phyloP scores from a whole-genome alignment of 2,888 invertebrate genomes.

The Synanthedon myopaeformis region DNA sequence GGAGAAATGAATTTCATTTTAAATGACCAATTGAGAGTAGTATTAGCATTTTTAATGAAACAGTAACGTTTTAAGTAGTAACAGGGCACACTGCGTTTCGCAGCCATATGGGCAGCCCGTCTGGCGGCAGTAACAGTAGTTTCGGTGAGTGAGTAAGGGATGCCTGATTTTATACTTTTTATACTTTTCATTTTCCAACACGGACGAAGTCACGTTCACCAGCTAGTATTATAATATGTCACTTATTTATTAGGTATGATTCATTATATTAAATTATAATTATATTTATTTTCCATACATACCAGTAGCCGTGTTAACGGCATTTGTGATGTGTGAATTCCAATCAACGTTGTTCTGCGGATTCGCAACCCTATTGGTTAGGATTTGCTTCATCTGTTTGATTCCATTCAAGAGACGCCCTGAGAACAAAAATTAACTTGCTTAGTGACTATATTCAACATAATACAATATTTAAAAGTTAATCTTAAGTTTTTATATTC shows the following conservation, averaged over 20 bases:
- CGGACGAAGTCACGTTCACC: too few relatives aligned
- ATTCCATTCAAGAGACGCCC: constrained; percentile 84
- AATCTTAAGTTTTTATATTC: too few relatives aligned
- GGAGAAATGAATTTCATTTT: constrained; percentile 3
- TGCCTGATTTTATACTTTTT: too few relatives aligned
- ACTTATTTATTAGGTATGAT: too few relatives aligned
- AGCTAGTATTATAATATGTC: too few relatives aligned
- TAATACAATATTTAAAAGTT: too few relatives aligned
- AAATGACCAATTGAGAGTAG: constrained; percentile 2
- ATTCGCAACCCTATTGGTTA: constrained; percentile 76
- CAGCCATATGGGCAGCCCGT: too few relatives aligned
- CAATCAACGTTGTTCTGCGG: constrained; percentile 70
- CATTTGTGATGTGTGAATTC: constrained; percentile 77
- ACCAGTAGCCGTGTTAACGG: constrained; percentile 79
- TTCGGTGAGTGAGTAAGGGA: too few relatives aligned
- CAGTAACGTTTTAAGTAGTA: neutral
- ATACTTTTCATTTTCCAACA: too few relatives aligned
- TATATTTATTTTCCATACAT: constrained; percentile 10
- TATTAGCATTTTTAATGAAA: neutral
- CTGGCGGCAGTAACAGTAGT: too few relatives aligned
- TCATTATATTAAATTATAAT: too few relatives aligned
- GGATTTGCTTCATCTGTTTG: constrained; percentile 79
- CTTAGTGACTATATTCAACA: neutral
- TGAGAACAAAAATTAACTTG: constrained; percentile 41
- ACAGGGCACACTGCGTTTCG: too few relatives aligned